Evolutionary conservation across 2,797 vertebrate genomes (phyloP), one percentile per base, ranked within the genome.

Genomic region (Notolabrus celidotus): DNA sequence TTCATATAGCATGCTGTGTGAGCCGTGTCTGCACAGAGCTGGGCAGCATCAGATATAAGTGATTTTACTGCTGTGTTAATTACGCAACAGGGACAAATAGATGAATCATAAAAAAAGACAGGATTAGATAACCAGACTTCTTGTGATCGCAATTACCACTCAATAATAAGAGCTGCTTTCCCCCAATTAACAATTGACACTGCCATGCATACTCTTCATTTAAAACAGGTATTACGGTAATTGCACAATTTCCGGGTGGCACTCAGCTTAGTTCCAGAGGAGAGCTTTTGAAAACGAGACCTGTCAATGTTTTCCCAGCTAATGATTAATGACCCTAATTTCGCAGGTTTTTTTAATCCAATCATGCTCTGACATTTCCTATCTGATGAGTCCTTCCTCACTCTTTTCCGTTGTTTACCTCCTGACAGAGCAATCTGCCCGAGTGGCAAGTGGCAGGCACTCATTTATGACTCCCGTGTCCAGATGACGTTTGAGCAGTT

Each of bases 321-420:
- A 58, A 47, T 94, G 94, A 95, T 94, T 93, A 92, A 94, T 94
- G 91, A 90, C 76, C 87, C 90, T 91, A 92, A 94, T 93, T 93
- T 92, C 85, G 87, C 79, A 67, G 67, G 1, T 85, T 71, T 86
- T 87, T 73, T 74, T 78, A 75, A 91, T 89, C 79, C 89, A 94
- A 93, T 93, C 92, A 92, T 42, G 72, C 61, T 61, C 79, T 92
- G 92, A 90, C 92, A 92, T 92, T 94, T 91, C 80, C 82, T 79
- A 88, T 89, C 82, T 85, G 85, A 93, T 77, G 85, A 83, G 75
- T 77, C 81, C 85, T 85, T 85, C 77, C 80, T 86, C 85, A 79
- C 80, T 78, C 76, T 75, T n/a, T 72, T 57, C 66, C 31, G 80
- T 87, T 92, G 87, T 93, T 92, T 92, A 91, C 85, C 49, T 81